Conservation (phyloP, 2,113 vertebrate genomes). For the Osmerus mordax region DNA sequence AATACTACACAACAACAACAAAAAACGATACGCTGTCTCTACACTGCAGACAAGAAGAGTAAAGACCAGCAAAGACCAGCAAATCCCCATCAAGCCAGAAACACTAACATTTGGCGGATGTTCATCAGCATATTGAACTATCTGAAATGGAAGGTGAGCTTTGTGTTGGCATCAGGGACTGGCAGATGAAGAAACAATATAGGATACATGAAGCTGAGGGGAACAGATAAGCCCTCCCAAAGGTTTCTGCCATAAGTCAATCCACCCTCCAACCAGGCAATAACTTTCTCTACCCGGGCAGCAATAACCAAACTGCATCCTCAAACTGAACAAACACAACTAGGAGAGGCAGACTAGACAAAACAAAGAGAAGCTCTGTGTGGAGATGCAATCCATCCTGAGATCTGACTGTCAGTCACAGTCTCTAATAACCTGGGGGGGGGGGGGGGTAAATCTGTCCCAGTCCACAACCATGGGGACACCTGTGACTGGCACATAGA, state of each 20-base stretch:
- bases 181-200: conserved; percentile 1
- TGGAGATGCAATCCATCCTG: conserved; percentile 54
- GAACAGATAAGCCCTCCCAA: conserved; percentile 35
- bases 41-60: no score
- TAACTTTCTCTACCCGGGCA: conserved; percentile 56
- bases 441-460: no score
- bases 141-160: neutral
- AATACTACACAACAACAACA: neutral
- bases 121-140: no score
- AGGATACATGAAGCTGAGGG: conserved; percentile 20
- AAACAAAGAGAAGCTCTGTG: conserved; percentile 45
- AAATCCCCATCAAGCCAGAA: neutral
- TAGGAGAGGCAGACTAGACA: conserved; percentile 26
- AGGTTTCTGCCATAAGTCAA: conserved; percentile 51
- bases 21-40: no score
- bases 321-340: conserved; percentile 47
- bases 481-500: no score
- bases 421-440: conserved; percentile 44
- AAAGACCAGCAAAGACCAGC: neutral
- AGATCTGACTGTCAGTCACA: conserved; percentile 65
- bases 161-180: neutral
- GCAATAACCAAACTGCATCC: conserved; percentile 68
- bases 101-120: no score
- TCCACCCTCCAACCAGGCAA: conserved; percentile 58
- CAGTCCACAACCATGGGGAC: no score